phyloP scores from a whole-genome alignment of 2,888 invertebrate genomes.

The Eumerus sabulonum region DNA sequence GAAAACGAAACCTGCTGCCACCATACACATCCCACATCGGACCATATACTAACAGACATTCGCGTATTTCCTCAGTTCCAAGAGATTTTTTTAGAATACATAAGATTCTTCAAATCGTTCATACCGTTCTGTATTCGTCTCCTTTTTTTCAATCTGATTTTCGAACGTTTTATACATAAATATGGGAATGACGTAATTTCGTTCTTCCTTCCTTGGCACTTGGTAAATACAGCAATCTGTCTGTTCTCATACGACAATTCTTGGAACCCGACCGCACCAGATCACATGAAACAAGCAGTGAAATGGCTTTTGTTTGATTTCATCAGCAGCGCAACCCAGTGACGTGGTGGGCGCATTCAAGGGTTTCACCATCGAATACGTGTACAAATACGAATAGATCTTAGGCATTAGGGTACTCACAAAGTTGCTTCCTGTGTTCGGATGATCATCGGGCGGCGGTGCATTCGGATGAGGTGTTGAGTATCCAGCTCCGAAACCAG shows the following conservation, averaged over 20 bases:
- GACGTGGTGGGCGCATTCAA: not conserved
- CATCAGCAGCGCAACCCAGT: not conserved
- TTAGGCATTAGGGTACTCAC: no score
- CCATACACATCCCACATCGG: no score
- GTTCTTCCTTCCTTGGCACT: no score
- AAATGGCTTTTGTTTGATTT: conserved; percentile 2
- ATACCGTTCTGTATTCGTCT: no score
- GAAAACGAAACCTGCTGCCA: no score
- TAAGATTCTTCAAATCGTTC: no score
- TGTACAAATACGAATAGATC: not conserved
- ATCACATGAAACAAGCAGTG: not conserved
- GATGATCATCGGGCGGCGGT: conserved; percentile 42
- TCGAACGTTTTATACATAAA: not conserved
- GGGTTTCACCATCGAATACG: not conserved
- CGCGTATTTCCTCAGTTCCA: no score
- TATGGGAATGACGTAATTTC: no score
- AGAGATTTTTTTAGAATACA: no score
- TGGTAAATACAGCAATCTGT: no score
- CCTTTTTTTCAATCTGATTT: no score
- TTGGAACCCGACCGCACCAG: conserved; percentile 21
- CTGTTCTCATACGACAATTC: not conserved
- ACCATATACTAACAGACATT: no score
- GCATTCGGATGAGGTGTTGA: conserved; percentile 71
- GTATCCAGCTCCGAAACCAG: conserved; percentile 73
- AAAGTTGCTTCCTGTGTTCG: conserved; percentile 36